phyloP scores from a whole-genome alignment of 2,888 invertebrate genomes.

The Caenorhabditis parvicauda region DNA sequence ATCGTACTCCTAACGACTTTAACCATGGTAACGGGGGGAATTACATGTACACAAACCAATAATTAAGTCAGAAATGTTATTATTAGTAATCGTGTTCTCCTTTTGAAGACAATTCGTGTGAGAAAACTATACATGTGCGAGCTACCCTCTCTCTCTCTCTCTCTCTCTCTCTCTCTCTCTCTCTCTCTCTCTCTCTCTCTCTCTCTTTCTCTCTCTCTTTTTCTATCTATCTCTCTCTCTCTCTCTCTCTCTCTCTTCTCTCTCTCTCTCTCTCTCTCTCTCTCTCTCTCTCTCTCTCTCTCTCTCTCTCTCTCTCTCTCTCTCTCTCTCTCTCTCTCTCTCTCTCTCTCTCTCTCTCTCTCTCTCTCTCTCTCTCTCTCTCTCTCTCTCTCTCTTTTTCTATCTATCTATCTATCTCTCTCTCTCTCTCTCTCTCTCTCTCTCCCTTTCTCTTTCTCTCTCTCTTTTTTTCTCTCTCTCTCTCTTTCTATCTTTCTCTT shows the following conservation, averaged over 20 bases:
- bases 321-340: conserved; percentile 4
- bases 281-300: background rate
- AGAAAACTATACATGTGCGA: no score
- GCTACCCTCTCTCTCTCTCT: no score
- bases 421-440: background rate
- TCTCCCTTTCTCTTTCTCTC: background rate
- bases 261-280: background rate
- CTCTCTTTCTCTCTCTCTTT: no score
- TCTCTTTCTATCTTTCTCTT: conserved; percentile 11
- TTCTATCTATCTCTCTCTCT: no score
- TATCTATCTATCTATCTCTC: conserved; percentile 4
- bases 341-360: conserved; percentile 18
- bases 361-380: conserved; percentile 5
- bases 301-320: conserved; percentile 4
- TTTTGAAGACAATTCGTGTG: no score
- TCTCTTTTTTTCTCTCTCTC: background rate
- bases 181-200: no score
- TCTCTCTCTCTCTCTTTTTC: conserved; percentile 6
- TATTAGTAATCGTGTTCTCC: no score
- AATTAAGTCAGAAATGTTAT: no score
- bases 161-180: no score
- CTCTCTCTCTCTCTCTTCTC: conserved; percentile 7
- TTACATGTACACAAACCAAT: no score
- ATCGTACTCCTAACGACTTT: no score
- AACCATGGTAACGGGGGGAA: no score